Conservation (phyloP, 2,113 vertebrate genomes). For the Perca schrenkii region DNA sequence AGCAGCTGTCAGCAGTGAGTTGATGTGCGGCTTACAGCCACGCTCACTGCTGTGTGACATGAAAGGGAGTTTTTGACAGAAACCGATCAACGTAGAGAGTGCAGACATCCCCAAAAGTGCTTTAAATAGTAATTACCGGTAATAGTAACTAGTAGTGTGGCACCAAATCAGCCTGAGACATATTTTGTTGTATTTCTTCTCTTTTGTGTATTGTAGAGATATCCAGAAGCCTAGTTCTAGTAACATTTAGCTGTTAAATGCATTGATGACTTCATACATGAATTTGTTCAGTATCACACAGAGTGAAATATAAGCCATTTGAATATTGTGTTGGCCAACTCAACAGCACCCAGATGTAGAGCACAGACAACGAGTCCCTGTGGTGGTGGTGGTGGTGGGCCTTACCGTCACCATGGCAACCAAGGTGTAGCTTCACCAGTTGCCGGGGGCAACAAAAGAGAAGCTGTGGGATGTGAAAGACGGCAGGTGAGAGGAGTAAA, state of each 20-base stretch:
- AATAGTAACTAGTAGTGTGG: background rate
- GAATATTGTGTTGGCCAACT: slow-evolving; percentile 20
- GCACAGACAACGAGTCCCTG: slow-evolving; percentile 52
- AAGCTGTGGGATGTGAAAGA: slow-evolving; percentile 45
- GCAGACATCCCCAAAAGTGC: slow-evolving; percentile 24
- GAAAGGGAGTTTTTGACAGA: slow-evolving; percentile 63
- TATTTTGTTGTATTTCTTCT: background rate
- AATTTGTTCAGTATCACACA: background rate
- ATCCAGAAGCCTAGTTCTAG: background rate
- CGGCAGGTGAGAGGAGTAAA: slow-evolving; percentile 61
- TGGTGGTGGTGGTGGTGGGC: slow-evolving; percentile 59
- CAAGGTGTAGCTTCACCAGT: slow-evolving; percentile 76
- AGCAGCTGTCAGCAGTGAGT: slow-evolving; percentile 65
- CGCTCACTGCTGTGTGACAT: slow-evolving; percentile 56
- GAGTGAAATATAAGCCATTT: background rate
- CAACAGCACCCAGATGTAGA: slow-evolving; percentile 53
- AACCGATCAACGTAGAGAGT: slow-evolving; percentile 25
- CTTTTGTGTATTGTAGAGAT: background rate
- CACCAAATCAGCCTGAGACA: background rate
- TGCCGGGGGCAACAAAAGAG: slow-evolving; percentile 64
- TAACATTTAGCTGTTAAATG: background rate
- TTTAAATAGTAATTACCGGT: background rate
- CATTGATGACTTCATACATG: background rate
- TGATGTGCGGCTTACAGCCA: slow-evolving; percentile 50
- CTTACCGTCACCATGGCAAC: slow-evolving; percentile 74